A percentile compares a stretch with the other conserved stretches of the same genome.
Conservation (phyloP, 2,797 vertebrate species). For the Botia almorhae region DNA sequence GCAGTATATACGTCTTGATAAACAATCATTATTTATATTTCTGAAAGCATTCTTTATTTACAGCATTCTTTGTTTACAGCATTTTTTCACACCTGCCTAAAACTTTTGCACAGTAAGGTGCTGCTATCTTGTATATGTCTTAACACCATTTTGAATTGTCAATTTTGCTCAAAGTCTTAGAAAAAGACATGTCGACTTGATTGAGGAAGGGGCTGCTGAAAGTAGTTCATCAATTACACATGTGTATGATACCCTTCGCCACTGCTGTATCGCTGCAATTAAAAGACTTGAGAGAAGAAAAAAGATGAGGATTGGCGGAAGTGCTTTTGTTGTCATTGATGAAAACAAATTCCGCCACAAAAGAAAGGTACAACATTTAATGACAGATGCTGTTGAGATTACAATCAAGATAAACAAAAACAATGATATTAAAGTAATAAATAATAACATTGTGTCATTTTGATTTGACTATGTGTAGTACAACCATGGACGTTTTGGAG, state of each 20-base stretch:
- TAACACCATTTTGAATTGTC: slow-evolving; percentile 2
- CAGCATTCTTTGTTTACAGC: no score
- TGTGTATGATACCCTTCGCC: background rate
- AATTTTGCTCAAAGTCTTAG: slow-evolving; percentile 17
- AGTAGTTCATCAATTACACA: background rate
- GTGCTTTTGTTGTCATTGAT: slow-evolving; percentile 7
- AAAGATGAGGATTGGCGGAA: slow-evolving; percentile 6
- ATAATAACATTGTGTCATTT: background rate
- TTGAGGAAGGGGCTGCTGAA: slow-evolving; percentile 2
- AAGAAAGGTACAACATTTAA: no score
- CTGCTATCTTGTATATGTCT: background rate
- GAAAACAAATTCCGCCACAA: slow-evolving; percentile 12
- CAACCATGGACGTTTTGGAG: background rate
- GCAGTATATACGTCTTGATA: background rate
- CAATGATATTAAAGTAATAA: no score
- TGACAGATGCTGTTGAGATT: no score
- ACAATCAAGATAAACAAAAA: no score
- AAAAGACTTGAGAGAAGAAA: background rate
- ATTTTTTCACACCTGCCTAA: no score
- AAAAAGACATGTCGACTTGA: background rate
- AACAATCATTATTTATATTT: no score
- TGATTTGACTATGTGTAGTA: background rate
- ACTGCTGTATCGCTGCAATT: slow-evolving; percentile 1
- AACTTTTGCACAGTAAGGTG: no score
- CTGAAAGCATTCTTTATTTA: no score